A percentile compares a stretch with the other conserved stretches of the same genome.
Conservation (phyloP, 2,113 vertebrate genomes). For the cat (Felis catus) region F.catus_Fca126_mat1.0 CM031426.1:9313001-9313500, state of each 20-base stretch:
- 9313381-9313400: background rate
- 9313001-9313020: background rate
- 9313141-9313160: background rate
- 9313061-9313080: background rate
- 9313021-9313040: background rate
- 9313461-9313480: background rate
- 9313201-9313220: background rate
- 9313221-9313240: background rate
- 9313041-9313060: background rate
- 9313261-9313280: background rate
- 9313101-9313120: background rate
- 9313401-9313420: background rate
- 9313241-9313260: background rate
- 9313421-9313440: background rate
- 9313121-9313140: background rate
- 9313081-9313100: background rate
- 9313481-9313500: background rate
- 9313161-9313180: background rate
- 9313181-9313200: background rate
- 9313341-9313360: background rate
- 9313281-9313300: background rate
- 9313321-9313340: background rate
- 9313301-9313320: background rate
- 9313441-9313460: background rate
- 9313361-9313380: background rate